phyloP scores from a whole-genome alignment of 2,113 vertebrate species.

The Pan troglodytes region DNA sequence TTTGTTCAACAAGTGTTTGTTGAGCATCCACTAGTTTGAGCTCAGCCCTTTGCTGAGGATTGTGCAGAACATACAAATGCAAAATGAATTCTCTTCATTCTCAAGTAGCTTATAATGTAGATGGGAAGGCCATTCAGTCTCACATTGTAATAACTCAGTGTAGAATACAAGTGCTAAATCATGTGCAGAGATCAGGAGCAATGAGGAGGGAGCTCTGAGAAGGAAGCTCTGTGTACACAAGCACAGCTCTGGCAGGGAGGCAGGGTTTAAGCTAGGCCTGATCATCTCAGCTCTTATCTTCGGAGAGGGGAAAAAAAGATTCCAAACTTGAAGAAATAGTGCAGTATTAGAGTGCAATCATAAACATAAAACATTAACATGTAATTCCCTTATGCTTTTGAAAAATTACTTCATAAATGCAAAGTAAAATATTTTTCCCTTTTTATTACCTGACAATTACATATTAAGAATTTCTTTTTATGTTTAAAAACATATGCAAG shows the following conservation, averaged over 20 bases:
- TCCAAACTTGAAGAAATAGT: slow-evolving; percentile 86
- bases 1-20: slow-evolving; percentile 51
- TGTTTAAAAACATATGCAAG: slow-evolving; percentile 91
- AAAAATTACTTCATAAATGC: slow-evolving; percentile 91
- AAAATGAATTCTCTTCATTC: not conserved
- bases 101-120: not conserved
- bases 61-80: not conserved
- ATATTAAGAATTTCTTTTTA: slow-evolving; percentile 93
- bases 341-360: slow-evolving; percentile 86
- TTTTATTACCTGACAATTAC: slow-evolving; percentile 93
- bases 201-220: not conserved
- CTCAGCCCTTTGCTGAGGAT: not conserved
- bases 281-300: slow-evolving; percentile 53
- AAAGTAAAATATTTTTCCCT: slow-evolving; percentile 89
- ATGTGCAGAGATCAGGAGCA: not conserved
- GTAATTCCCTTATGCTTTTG: slow-evolving; percentile 90
- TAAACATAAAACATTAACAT: slow-evolving; percentile 88
- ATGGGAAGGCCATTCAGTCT: not conserved
- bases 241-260: not conserved
- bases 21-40: not conserved
- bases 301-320: slow-evolving; percentile 45
- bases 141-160: not conserved
- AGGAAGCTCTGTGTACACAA: not conserved
- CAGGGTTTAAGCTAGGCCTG: slow-evolving; percentile 34
- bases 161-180: not conserved